These are phyloP conservation scores for Eupsilia transversa DNA, from an alignment of 2,888 invertebrate genomes.

Conservation along the genomic window DNA sequence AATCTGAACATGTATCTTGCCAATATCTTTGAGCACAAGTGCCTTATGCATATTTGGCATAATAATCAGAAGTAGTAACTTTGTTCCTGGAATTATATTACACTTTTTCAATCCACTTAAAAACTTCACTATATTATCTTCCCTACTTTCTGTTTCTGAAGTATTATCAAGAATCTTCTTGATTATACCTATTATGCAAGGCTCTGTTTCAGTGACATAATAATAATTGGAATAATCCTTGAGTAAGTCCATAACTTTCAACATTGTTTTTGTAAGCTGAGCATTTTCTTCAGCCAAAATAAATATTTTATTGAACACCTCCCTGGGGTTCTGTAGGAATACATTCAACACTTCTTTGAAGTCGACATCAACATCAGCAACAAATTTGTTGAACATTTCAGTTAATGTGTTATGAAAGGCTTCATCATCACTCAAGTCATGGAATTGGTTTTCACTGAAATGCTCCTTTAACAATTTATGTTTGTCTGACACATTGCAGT, in stretches of 20 bases:
- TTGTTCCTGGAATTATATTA: conserved; percentile 75
- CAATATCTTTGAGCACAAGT: conserved; percentile 74
- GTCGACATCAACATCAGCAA: conserved; percentile 75
- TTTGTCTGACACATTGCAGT: conserved; percentile 73
- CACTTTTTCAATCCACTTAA: conserved; percentile 76
- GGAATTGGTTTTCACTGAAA: conserved; percentile 76
- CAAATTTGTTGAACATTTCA: conserved; percentile 84
- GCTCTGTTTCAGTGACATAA: conserved; percentile 81
- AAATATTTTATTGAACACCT: conserved; percentile 81
- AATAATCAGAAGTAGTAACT: conserved; percentile 80
- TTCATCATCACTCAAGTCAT: conserved; percentile 70
- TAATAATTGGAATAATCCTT: conserved; percentile 79
- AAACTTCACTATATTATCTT: conserved; percentile 79
- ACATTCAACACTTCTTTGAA: conserved; percentile 77
- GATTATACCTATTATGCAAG: conserved; percentile 76
- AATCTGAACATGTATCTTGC: conserved; percentile 75
- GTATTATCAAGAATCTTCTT: conserved; percentile 72
- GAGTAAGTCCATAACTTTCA: conserved; percentile 78
- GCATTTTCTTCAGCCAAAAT: conserved; percentile 78
- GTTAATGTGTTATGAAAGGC: conserved; percentile 75
- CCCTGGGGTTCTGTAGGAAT: conserved; percentile 83
- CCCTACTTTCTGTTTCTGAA: conserved; percentile 73
- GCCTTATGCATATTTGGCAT: conserved; percentile 84
- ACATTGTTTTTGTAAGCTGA: conserved; percentile 81
- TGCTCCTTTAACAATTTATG: conserved; percentile 76